Percentiles rank a stretch among this genome's conserved stretches.
These are phyloP conservation scores for Pararge aegeria DNA, from an alignment of 1,140 invertebrate species.

Conservation along the genomic window DNA sequence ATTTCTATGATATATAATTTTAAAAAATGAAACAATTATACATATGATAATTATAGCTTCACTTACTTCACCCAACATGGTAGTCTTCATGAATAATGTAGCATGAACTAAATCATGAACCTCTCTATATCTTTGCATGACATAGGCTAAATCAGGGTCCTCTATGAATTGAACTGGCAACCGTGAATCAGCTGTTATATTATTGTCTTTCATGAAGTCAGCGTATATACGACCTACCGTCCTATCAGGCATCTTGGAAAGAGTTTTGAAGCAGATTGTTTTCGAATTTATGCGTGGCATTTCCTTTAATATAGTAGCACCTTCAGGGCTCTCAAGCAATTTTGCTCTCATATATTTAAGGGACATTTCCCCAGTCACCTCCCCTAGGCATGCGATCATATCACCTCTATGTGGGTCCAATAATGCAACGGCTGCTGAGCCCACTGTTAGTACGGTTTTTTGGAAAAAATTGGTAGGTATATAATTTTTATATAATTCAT, in stretches of 20 bases:
- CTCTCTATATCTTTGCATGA: conserved; percentile 98
- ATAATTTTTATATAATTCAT: conserved; percentile 81
- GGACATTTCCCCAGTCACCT: conserved; percentile 89
- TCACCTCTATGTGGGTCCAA: conserved; percentile 89
- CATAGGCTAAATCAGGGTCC: conserved; percentile 94
- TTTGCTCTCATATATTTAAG: conserved; percentile 84
- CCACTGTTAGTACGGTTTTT: conserved; percentile 86
- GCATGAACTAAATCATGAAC: conserved; percentile 97
- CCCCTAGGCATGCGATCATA: conserved; percentile 96
- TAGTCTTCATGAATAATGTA: conserved; percentile 94
- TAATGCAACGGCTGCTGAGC: conserved; percentile 88
- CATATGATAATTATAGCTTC: too few relatives aligned
- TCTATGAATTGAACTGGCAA: conserved; percentile 94
- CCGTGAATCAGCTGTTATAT: conserved; percentile 96
- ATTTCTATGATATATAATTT: too few relatives aligned
- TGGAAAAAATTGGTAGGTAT: conserved; percentile 88
- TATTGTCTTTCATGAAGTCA: conserved; percentile 89
- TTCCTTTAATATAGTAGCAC: conserved; percentile 86
- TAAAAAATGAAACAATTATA: too few relatives aligned
- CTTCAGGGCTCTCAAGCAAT: conserved; percentile 85
- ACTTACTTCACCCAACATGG: conserved; percentile 90
- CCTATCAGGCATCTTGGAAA: conserved; percentile 86
- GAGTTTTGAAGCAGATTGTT: conserved; percentile 88
- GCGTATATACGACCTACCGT: conserved; percentile 93
- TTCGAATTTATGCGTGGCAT: conserved; percentile 93